phyloP scores from a whole-genome alignment of 2,113 vertebrate genomes.

The Dolichallabes microphthalmus region DNA sequence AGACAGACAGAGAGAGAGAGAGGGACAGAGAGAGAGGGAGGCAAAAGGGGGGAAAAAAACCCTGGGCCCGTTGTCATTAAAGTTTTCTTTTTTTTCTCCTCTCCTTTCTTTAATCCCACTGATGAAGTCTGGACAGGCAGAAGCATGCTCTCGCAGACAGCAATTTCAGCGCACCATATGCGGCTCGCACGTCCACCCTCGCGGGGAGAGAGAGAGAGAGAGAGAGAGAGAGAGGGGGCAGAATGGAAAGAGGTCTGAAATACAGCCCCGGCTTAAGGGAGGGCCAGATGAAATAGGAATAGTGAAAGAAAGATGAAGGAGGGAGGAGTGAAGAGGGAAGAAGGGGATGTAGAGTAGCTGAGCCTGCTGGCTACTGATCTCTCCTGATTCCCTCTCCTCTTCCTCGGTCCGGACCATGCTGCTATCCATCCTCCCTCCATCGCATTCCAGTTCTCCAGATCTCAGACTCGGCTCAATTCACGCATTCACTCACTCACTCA shows the following conservation, averaged over 20 bases:
- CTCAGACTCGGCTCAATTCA: background rate
- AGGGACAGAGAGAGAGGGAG: background rate
- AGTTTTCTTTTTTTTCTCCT: conserved; percentile 87
- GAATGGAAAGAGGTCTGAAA: conserved; percentile 42
- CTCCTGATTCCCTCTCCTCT: conserved; percentile 27
- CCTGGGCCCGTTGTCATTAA: conserved; percentile 75
- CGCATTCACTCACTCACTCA: background rate
- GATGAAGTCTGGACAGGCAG: conserved; percentile 99
- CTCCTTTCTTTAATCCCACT: conserved; percentile 92
- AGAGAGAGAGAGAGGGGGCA: conserved; percentile 56
- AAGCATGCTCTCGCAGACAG: conserved; percentile 97
- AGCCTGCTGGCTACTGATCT: conserved; percentile 40
- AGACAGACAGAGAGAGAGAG: conserved; percentile 48
- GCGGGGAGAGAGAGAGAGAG: conserved; percentile 79
- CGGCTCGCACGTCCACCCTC: conserved; percentile 91
- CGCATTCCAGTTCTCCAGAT: background rate
- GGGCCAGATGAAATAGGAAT: conserved; percentile 62
- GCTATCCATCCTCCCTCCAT: conserved; percentile 38
- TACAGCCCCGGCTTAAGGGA: conserved; percentile 51
- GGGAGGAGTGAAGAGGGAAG: background rate
- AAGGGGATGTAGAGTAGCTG: conserved; percentile 17
- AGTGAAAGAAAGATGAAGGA: conserved; percentile 33
- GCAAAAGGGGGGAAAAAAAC: conserved; percentile 52
- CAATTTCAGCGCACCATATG: conserved; percentile 98
- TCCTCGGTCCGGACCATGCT: conserved; percentile 14